A percentile compares a stretch with the other conserved stretches of the same genome.
phyloP scores from a whole-genome alignment of 2,797 vertebrate genomes.

The Choloepus didactylus region DNA sequence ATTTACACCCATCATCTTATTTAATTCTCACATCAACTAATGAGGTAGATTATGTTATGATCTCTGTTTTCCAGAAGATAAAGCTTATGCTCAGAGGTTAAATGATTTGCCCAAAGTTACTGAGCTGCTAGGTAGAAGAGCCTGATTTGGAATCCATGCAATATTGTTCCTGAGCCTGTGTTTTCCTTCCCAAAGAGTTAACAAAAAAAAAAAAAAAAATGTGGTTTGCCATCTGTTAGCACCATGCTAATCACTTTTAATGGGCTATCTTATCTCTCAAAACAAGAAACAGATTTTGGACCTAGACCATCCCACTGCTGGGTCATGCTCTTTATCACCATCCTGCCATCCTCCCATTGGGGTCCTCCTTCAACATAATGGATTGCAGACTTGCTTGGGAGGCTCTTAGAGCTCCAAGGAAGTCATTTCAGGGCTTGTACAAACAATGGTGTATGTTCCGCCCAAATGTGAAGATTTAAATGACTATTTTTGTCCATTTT shows the following conservation, averaged over 20 bases:
- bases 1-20: background rate
- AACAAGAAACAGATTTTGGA: slow-evolving; percentile 9
- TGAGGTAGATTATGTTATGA: slow-evolving; percentile 20
- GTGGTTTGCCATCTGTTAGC: background rate
- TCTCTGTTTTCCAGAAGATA: slow-evolving; percentile 16
- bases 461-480: background rate
- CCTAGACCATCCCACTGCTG: background rate
- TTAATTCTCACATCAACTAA: background rate
- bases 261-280: slow-evolving; percentile 5
- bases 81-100: slow-evolving; percentile 37
- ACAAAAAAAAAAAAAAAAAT: background rate
- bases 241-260: background rate
- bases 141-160: background rate
- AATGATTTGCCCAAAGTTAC: background rate
- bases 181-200: background rate
- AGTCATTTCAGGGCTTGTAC: background rate
- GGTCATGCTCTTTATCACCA: background rate
- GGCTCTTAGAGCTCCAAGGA: too few species aligned
- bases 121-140: background rate
- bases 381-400: background rate
- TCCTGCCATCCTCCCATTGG: background rate
- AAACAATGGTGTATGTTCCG: background rate
- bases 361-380: background rate
- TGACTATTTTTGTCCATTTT: background rate
- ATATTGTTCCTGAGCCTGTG: background rate